A percentile compares a stretch with the other conserved stretches of the same genome.
phyloP scores from a whole-genome alignment of 2,113 vertebrate genomes.

The Vidua macroura region DNA sequence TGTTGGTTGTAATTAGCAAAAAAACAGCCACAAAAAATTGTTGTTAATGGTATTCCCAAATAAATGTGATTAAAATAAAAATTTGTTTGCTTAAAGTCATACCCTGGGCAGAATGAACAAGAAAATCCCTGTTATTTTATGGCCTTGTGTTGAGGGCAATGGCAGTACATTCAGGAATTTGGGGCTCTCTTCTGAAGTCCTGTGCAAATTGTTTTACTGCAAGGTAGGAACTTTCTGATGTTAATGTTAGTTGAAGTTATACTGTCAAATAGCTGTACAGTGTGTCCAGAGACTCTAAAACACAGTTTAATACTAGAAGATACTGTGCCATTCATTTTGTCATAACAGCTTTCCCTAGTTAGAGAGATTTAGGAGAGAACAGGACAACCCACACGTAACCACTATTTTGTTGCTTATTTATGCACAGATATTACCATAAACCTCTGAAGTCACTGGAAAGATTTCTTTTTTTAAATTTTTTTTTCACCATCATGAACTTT shows the following conservation, averaged over 20 bases:
- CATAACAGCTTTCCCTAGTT: neutral
- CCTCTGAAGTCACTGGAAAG: neutral
- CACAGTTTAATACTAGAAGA: conserved; percentile 26
- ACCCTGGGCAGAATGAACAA: conserved; percentile 78
- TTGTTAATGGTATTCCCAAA: neutral
- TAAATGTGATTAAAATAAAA: conserved; percentile 21
- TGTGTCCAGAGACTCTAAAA: conserved; percentile 56
- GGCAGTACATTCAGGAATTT: conserved; percentile 76
- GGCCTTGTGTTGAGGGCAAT: conserved; percentile 73
- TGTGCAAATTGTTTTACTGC: conserved; percentile 62
- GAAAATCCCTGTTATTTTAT: conserved; percentile 87
- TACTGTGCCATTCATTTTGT: neutral
- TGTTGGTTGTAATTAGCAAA: neutral
- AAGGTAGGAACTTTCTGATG: conserved; percentile 48
- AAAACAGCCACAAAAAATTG: neutral
- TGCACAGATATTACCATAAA: neutral
- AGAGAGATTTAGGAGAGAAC: neutral
- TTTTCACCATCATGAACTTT: neutral
- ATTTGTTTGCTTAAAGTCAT: conserved; percentile 55
- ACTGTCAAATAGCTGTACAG: conserved; percentile 55
- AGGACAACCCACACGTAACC: neutral
- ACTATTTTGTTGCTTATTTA: neutral
- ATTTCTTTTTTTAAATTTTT: no score
- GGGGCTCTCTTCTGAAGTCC: conserved; percentile 62
- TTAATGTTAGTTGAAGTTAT: conserved; percentile 48